Conservation (phyloP, 2,113 vertebrate species). For the Myrmophylax atrothorax region DNA sequence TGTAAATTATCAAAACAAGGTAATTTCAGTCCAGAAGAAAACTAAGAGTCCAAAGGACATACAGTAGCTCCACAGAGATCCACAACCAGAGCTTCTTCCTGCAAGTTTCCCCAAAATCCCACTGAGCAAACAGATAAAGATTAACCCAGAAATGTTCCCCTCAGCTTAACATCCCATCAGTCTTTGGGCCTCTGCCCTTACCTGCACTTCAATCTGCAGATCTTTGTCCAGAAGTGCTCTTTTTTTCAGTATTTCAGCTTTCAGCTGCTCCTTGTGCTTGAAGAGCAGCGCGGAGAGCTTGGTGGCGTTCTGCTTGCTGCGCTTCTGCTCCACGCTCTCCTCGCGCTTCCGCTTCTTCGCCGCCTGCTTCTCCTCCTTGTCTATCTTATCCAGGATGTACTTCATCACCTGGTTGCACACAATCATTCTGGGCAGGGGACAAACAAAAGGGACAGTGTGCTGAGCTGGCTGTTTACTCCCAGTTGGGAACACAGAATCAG, state of each 20-base stretch:
- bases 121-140: background rate
- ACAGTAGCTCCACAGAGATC: background rate
- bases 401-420: constrained; percentile 99
- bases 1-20: background rate
- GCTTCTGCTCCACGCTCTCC: constrained; percentile 96
- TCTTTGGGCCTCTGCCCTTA: constrained; percentile 54
- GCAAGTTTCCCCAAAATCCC: background rate
- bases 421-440: constrained; percentile 86
- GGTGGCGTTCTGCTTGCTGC: constrained; percentile 93
- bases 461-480: background rate
- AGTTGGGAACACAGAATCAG: background rate
- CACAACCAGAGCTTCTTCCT: background rate
- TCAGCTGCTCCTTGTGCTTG: constrained; percentile 97
- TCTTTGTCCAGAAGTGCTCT: constrained; percentile 96
- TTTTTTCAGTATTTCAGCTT: constrained; percentile 96
- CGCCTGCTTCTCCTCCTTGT: constrained; percentile 97
- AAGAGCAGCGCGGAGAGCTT: constrained; percentile 95
- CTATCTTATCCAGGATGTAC: constrained; percentile 97
- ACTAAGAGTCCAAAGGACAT: background rate
- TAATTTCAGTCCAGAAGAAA: background rate
- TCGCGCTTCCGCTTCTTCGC: constrained; percentile 95
- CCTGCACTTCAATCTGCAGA: constrained; percentile 96
- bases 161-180: background rate
- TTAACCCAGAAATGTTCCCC: background rate
- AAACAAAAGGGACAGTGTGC: background rate